Evolutionary conservation across 1,140 invertebrate genomes (phyloP).

Genomic region (Micrasema minimum): DNA sequence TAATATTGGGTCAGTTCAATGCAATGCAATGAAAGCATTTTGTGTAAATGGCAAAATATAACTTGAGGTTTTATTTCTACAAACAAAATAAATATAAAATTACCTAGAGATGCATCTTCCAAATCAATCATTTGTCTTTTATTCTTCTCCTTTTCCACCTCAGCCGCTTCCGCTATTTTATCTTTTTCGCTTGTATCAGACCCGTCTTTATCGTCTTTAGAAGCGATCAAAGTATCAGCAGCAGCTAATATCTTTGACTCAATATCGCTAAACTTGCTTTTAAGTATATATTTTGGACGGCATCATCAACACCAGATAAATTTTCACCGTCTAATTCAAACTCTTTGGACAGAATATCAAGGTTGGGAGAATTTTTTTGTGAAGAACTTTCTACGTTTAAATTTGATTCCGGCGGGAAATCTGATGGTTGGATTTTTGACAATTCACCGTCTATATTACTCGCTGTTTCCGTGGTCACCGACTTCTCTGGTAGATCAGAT

Average conservation of each 20-base stretch:
- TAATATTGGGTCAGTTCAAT: too few relatives aligned
- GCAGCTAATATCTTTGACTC: background rate
- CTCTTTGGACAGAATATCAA: too few relatives aligned
- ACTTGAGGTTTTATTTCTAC: too few relatives aligned
- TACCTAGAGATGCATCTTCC: constrained; percentile 17
- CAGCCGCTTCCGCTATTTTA: background rate
- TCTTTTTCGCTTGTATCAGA: background rate
- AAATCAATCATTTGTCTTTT: constrained; percentile 18
- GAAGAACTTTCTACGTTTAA: background rate
- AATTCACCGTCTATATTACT: background rate
- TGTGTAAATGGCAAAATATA: too few relatives aligned
- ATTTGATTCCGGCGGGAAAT: background rate
- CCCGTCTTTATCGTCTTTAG: background rate
- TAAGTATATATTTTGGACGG: constrained; percentile 3
- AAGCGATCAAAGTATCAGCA: background rate
- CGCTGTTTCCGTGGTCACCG: background rate
- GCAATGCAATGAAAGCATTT: too few relatives aligned
- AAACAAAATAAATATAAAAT: constrained; percentile 5
- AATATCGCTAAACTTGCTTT: constrained; percentile 1
- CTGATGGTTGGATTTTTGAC: background rate
- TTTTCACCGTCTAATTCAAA: too few relatives aligned
- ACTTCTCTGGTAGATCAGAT: background rate
- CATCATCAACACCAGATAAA: background rate
- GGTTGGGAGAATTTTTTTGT: background rate
- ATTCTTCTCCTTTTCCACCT: background rate